Conservation (phyloP, 64 coral and sea anemone genomes). For the Astreopora myriophthalma region DNA sequence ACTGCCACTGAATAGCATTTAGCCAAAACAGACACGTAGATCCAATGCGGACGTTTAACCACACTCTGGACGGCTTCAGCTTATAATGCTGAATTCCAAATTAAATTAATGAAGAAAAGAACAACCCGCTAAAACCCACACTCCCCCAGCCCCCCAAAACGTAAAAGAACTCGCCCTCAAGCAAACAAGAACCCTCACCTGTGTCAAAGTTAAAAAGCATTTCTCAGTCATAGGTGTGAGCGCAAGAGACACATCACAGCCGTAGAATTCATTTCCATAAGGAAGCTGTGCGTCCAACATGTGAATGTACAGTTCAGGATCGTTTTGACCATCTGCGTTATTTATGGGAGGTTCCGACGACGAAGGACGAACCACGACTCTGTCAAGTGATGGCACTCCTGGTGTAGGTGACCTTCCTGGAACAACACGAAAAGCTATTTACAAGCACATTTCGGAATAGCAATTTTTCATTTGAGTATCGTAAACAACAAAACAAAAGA, state of each 20-base stretch:
- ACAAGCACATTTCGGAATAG: background rate
- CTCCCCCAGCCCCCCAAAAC: too few relatives aligned
- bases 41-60: too few relatives aligned
- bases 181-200: conserved; percentile 51
- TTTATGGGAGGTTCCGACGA: background rate
- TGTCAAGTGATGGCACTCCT: background rate
- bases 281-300: conserved; percentile 92
- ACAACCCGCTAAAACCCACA: too few relatives aligned
- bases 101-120: background rate
- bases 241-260: conserved; percentile 66
- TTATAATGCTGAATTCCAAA: too few relatives aligned
- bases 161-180: too few relatives aligned
- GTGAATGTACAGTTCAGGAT: conserved; percentile 63
- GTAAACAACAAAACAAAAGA: too few relatives aligned
- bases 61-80: too few relatives aligned
- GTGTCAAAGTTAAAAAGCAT: conserved; percentile 85
- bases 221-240: conserved; percentile 92
- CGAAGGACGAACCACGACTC: background rate
- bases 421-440: background rate
- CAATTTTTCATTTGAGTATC: too few relatives aligned
- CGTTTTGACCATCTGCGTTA: background rate
- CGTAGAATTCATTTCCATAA: conserved; percentile 96
- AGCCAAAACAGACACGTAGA: too few relatives aligned
- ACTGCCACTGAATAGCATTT: too few relatives aligned
- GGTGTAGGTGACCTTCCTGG: background rate